phyloP scores from a whole-genome alignment of 2,113 vertebrate genomes.

The Numenius arquata region DNA sequence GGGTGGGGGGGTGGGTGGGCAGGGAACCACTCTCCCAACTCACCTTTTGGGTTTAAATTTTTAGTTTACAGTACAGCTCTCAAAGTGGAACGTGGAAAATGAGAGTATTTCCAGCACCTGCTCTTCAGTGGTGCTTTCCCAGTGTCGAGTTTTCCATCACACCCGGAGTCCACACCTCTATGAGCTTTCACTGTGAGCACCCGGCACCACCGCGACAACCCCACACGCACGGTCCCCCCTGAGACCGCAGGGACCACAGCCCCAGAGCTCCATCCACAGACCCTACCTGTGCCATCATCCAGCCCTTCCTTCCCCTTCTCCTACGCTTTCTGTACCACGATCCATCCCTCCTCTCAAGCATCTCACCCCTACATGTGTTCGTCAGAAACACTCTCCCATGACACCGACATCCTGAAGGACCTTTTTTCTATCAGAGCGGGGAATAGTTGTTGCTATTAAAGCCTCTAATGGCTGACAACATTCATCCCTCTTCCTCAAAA shows the following conservation, averaged over 20 bases:
- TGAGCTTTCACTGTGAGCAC: neutral
- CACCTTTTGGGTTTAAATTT: neutral
- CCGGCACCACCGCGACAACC: neutral
- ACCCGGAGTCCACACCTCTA: neutral
- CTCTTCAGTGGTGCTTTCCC: neutral
- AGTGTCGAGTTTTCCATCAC: neutral
- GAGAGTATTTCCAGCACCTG: neutral
- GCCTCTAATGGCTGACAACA: neutral
- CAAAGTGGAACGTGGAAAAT: neutral
- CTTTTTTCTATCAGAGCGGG: neutral
- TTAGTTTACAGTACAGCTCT: neutral
- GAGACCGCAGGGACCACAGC: neutral
- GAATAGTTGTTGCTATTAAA: neutral
- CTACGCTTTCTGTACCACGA: rapidly evolving
- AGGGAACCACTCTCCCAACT: neutral
- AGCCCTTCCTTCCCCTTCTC: neutral
- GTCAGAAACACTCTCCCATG: neutral
- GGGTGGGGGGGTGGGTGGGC: neutral
- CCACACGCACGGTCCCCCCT: neutral
- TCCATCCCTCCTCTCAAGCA: neutral
- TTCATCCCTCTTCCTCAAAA: neutral
- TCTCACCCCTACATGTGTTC: rapidly evolving
- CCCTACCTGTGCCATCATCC: neutral
- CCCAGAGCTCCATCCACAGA: neutral
- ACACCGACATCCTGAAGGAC: rapidly evolving